Base-by-base conservation (phyloP, 2,888 invertebrate genomes). In the Hirtodrosophila alboralis region DNA sequence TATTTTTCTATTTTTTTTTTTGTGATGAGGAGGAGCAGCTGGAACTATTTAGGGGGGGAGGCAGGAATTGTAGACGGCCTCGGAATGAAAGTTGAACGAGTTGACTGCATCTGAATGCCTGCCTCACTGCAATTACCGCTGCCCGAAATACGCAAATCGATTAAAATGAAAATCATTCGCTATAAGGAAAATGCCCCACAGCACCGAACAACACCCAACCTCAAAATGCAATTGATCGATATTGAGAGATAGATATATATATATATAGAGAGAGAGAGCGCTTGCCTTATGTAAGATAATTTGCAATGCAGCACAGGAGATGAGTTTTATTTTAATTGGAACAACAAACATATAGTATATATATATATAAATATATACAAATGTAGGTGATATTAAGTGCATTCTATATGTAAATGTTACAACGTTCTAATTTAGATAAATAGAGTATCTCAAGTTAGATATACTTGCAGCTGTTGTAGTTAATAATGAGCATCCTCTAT, bases 141-240 rank as follows among this genome's bases (percentile, higher is more conserved):
- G 85, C 76, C 63, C 76, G 86, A 76, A 83, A 81, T 81, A 81
- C 81, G 81, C 80, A 83, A 83, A 86, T 86, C 69, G 75, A 75
- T 86, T 81, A 77, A 60, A 23, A 66, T 66, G 67, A 66, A 71
- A 70, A 69, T 27, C 68, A 53, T 48, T 49, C 30, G 61, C 59
- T 23, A 21, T 13, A n/a, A 44, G 56, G 26, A 12, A 14, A 38
- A 27, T 16, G 26, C 16, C 47, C 38, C 41, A 41, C 28, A 41
- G 16, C 28, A 10, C 51, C 38, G 10, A 9, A 18, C 23, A 23
- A 23, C 5, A 23, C 6, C 23, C 8, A 23, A 7, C 1, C 23
- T 8, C 23, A 6, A 23, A 12, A 12, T 13, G 5, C 7, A n/a
- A 27, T 12, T 14, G 45, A 14, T 37, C 37, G 18, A 18, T 18